Conservation (phyloP, 53 echinoderm and acorn worm species). For the Patiria pectinifera region DNA sequence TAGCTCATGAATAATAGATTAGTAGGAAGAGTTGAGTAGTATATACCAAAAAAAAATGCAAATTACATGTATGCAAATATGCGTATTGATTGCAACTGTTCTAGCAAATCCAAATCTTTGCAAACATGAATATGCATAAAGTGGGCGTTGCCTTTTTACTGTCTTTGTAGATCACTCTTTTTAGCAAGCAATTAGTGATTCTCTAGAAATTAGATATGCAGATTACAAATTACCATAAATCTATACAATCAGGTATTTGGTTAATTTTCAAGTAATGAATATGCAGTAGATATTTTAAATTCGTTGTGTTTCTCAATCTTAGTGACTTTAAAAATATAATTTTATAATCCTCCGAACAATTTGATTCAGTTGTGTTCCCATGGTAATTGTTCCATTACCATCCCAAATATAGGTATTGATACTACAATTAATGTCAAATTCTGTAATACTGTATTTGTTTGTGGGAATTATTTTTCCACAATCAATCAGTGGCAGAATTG, state of each 20-base stretch:
- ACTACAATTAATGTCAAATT: neutral
- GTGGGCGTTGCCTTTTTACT: conserved; percentile 29
- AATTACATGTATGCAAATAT: conserved; percentile 61
- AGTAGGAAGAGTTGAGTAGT: neutral
- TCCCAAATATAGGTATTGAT: neutral
- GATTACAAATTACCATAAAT: neutral
- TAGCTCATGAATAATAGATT: conserved; percentile 11
- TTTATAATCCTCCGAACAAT: neutral
- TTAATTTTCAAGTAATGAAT: conserved; percentile 43
- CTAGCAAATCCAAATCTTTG: conserved; percentile 26
- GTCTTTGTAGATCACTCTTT: conserved; percentile 13
- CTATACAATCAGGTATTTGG: conserved; percentile 54
- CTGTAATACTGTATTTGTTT: neutral
- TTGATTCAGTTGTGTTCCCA: neutral
- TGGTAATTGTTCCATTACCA: neutral
- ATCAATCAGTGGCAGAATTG: no score
- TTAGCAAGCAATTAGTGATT: conserved; percentile 51
- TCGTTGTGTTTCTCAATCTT: neutral
- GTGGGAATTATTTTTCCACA: no score
- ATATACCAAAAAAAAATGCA: conserved; percentile 32
- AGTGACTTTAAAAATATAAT: neutral
- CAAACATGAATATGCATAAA: conserved; percentile 64
- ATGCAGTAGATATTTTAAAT: conserved; percentile 37
- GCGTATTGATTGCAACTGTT: conserved; percentile 2
- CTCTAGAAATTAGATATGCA: conserved; percentile 57